These are phyloP conservation scores for Rhabdomys dilectus DNA, from an alignment of 2,113 vertebrate species.

Conservation along the genomic window DNA sequence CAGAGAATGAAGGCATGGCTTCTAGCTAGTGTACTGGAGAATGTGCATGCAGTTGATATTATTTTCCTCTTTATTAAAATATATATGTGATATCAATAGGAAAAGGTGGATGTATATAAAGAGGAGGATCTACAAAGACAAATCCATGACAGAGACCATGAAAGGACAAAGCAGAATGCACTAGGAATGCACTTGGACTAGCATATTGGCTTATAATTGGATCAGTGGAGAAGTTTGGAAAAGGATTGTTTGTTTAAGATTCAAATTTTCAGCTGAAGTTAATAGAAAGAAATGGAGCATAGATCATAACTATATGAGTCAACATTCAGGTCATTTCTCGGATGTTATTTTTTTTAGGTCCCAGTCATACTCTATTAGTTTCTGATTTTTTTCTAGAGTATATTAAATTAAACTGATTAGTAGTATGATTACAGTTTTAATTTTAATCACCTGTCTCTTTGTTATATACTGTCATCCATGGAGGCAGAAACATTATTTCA, in stretches of 20 bases:
- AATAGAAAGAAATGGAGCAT: conserved; percentile 32
- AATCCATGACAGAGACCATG: neutral
- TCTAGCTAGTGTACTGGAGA: neutral
- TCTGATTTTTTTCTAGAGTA: neutral
- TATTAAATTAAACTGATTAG: neutral
- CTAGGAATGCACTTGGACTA: conserved; percentile 1
- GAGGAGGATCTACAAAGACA: neutral
- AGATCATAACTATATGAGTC: neutral
- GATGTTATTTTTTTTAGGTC: neutral
- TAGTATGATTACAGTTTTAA: neutral
- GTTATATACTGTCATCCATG: neutral
- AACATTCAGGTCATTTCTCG: neutral
- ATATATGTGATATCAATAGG: neutral
- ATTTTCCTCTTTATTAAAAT: conserved; percentile 22
- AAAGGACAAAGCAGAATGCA: neutral
- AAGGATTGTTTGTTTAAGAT: conserved; percentile 21
- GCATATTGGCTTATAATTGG: neutral
- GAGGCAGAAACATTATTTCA: neutral
- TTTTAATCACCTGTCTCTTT: neutral
- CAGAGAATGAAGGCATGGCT: neutral
- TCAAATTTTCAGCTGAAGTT: conserved; percentile 7
- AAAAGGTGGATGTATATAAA: neutral
- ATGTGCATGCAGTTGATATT: neutral
- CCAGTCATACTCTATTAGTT: neutral
- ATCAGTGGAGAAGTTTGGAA: conserved; percentile 37